Evolutionary conservation across 1,140 invertebrate species (phyloP).

Genomic region (Pseudoatta argentina): DNA sequence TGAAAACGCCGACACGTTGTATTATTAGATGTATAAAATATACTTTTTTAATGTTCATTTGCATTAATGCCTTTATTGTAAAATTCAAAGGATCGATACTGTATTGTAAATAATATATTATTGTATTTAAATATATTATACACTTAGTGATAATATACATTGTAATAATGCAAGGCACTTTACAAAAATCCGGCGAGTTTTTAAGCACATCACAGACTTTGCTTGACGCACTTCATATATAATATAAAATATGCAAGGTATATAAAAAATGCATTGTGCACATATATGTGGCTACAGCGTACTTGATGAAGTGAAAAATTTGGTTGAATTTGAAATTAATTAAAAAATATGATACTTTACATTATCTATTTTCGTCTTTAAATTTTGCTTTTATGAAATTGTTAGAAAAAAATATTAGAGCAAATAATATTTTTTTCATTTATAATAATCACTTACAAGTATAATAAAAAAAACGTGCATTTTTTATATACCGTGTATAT

Average conservation of each 20-base stretch:
- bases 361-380: not conserved
- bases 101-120: constrained; percentile 24
- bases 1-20: not conserved
- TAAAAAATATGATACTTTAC: not conserved
- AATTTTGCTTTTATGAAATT: not conserved
- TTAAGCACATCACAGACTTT: constrained; percentile 54
- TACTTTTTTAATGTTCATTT: constrained; percentile 32
- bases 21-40: constrained; percentile 4
- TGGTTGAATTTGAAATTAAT: not conserved
- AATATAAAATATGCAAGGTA: constrained; percentile 27
- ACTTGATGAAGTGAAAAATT: not conserved
- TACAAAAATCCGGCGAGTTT: constrained; percentile 57
- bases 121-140: constrained; percentile 11
- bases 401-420: not conserved
- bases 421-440: not conserved
- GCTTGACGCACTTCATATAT: constrained; percentile 33
- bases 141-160: no score
- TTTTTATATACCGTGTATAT: constrained; percentile 47
- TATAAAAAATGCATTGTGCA: constrained; percentile 36
- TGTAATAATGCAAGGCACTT: constrained; percentile 9
- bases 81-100: not conserved
- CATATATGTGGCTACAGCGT: not conserved
- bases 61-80: not conserved
- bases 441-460: not conserved
- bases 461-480: not conserved